A percentile compares a stretch with the other conserved stretches of the same genome.
Conservation (phyloP, 2,113 vertebrate species). For the Hystrix brachyura region DNA sequence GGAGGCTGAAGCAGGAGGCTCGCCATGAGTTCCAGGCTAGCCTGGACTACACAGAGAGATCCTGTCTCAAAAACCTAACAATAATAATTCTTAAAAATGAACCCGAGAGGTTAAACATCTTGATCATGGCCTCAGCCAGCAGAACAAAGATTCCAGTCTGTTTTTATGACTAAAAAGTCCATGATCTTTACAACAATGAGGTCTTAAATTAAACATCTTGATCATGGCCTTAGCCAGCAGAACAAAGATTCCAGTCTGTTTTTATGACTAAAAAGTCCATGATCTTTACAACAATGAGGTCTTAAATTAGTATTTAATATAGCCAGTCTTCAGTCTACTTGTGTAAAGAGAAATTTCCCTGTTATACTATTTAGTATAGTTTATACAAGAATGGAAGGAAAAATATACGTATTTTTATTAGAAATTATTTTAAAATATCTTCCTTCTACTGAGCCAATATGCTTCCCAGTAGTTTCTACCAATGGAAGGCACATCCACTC, state of each 20-base stretch:
- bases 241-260: slow-evolving; percentile 20
- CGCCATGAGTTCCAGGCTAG: not conserved
- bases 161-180: slow-evolving; percentile 23
- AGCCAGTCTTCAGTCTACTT: not conserved
- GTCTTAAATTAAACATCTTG: not conserved
- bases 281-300: not conserved
- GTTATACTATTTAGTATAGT: not conserved
- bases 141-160: not conserved
- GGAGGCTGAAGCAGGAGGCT: not conserved
- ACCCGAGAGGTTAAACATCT: not conserved
- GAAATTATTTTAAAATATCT: slow-evolving; percentile 3
- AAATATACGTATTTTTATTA: not conserved
- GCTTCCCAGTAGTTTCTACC: not conserved
- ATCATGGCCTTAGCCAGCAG: not conserved
- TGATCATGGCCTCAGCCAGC: not conserved
- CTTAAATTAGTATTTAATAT: slow-evolving; percentile 19
- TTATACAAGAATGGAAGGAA: not conserved
- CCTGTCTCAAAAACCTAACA: not conserved
- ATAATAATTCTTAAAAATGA: not conserved
- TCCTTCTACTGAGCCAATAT: not conserved
- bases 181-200: not conserved
- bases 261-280: slow-evolving; percentile 9
- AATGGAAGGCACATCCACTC: not conserved
- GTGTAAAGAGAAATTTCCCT: not conserved
- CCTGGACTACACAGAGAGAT: not conserved